Evolutionary conservation across 2,113 vertebrate genomes (phyloP).

Genomic region (Okapia johnstoni): DNA sequence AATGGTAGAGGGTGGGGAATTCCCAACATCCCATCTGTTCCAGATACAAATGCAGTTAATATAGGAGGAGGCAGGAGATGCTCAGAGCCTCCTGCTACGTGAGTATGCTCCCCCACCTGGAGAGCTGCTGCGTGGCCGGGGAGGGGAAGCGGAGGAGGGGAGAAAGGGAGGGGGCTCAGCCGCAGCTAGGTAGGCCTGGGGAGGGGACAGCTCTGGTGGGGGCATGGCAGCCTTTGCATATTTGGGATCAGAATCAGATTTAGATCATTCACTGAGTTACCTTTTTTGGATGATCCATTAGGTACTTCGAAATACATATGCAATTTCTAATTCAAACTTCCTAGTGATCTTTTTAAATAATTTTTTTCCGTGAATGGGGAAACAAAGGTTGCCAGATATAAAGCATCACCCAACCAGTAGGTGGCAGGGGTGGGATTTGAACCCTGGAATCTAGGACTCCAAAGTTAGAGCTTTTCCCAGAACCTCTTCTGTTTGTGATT

Average conservation of each 20-base stretch:
- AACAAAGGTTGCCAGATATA: not conserved
- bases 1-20: not conserved
- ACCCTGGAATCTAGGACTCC: not conserved
- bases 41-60: not conserved
- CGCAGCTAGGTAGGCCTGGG: accelerated
- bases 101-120: too few species aligned
- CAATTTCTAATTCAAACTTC: not conserved
- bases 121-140: accelerated
- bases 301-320: not conserved
- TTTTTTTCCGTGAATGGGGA: not conserved
- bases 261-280: not conserved
- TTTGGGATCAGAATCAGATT: not conserved
- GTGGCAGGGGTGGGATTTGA: not conserved
- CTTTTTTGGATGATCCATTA: not conserved
- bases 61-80: not conserved
- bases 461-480: not conserved
- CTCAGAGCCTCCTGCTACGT: not conserved
- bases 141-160: not conserved
- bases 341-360: not conserved
- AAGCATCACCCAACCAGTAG: not conserved
- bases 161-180: not conserved
- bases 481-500: not conserved
- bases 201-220: not conserved
- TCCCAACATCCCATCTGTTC: not conserved
- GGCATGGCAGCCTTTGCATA: accelerated